phyloP scores from a whole-genome alignment of 2,113 vertebrate species.

The Felis chaus region DNA sequence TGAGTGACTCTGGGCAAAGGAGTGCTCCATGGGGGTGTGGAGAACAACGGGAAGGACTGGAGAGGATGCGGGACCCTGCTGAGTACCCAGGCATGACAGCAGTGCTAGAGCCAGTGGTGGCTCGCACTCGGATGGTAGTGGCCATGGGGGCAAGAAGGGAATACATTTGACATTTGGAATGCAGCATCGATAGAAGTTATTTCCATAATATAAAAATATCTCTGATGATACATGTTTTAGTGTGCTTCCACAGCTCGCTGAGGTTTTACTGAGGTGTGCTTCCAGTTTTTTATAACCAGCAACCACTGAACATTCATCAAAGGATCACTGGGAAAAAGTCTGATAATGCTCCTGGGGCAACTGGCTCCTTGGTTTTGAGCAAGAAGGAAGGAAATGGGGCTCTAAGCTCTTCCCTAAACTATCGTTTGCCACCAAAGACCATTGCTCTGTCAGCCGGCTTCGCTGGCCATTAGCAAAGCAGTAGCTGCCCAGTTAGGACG shows the following conservation, averaged over 20 bases:
- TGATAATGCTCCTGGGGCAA: background rate
- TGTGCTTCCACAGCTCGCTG: slow-evolving; percentile 39
- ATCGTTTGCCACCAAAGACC: background rate
- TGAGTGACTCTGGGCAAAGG: background rate
- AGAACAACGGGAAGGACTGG: background rate
- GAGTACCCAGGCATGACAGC: background rate
- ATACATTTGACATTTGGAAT: background rate
- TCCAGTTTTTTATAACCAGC: slow-evolving; percentile 38
- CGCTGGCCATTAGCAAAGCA: background rate
- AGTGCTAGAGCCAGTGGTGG: background rate
- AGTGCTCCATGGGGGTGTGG: background rate
- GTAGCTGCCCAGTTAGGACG: background rate
- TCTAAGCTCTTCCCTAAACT: background rate
- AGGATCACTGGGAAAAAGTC: background rate
- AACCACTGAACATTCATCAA: slow-evolving; percentile 42
- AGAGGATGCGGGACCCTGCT: background rate
- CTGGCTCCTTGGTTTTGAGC: background rate
- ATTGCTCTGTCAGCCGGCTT: background rate
- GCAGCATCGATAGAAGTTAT: background rate
- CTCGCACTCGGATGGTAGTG: background rate
- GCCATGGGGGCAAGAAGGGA: background rate
- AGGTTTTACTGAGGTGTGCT: slow-evolving; percentile 21
- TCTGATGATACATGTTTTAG: slow-evolving; percentile 8
- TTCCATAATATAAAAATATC: slow-evolving; percentile 25
- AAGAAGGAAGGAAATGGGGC: background rate